Conservation (phyloP, 2,888 invertebrate species). For the Hyposoter dolosus region DNA sequence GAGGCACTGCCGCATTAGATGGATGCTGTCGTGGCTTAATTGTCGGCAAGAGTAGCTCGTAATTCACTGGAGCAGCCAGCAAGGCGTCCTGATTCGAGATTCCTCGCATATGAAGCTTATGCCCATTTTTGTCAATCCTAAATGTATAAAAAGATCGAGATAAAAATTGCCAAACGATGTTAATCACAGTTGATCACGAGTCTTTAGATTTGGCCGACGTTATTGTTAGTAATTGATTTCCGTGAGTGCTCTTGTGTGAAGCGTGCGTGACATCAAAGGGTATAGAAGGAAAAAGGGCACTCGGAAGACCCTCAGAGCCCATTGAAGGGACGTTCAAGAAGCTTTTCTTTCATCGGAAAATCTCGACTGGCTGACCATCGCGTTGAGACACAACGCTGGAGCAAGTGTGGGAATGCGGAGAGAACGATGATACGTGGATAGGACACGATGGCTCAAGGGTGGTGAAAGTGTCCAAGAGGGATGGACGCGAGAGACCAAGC, state of each 20-base stretch:
- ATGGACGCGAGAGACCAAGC: slow-evolving; percentile 80
- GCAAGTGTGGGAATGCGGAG: slow-evolving; percentile 31
- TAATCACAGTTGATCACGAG: not conserved
- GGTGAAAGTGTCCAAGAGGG: slow-evolving; percentile 70
- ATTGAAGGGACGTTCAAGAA: slow-evolving; percentile 30
- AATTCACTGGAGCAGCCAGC: slow-evolving; percentile 74
- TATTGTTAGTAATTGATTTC: slow-evolving; percentile 43
- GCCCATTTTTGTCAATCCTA: not conserved
- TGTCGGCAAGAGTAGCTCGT: slow-evolving; percentile 74
- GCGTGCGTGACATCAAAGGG: slow-evolving; percentile 34
- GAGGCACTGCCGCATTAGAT: slow-evolving; percentile 78
- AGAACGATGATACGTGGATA: slow-evolving; percentile 69
- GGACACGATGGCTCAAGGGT: slow-evolving; percentile 74
- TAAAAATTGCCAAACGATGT: not conserved
- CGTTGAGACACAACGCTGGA: slow-evolving; percentile 33
- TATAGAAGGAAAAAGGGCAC: slow-evolving; percentile 23
- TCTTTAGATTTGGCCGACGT: not conserved
- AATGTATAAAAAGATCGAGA: not conserved
- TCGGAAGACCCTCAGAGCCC: slow-evolving; percentile 37
- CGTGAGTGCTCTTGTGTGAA: slow-evolving; percentile 12
- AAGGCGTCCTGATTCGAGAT: slow-evolving; percentile 58
- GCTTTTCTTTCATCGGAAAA: slow-evolving; percentile 64
- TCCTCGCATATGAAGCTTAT: slow-evolving; percentile 20
- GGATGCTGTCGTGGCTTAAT: slow-evolving; percentile 80
- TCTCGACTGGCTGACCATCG: slow-evolving; percentile 78